Evolutionary conservation across 2,797 vertebrate species (phyloP).

Genomic region (Paedocypris micromegethes): DNA sequence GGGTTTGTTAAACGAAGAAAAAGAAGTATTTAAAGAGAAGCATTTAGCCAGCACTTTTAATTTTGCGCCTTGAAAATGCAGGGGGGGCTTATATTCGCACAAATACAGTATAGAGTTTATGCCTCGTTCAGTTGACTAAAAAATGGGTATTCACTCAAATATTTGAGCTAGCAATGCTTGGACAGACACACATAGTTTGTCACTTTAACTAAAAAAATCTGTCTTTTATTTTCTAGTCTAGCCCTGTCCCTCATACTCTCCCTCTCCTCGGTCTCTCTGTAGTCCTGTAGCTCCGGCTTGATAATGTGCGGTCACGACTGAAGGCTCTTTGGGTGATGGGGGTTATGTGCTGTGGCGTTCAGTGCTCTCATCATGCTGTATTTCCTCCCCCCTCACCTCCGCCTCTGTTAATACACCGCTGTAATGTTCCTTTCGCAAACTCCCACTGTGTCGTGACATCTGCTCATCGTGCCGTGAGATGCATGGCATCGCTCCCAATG

Average conservation of each 20-base stretch:
- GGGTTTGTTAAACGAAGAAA: too few relatives aligned
- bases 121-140: too few relatives aligned
- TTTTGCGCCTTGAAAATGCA: too few relatives aligned
- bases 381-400: conserved; percentile 56
- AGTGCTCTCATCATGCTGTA: conserved; percentile 43
- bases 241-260: not conserved
- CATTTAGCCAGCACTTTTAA: too few relatives aligned
- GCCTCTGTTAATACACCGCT: conserved; percentile 54
- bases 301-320: conserved; percentile 19
- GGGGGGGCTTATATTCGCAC: too few relatives aligned
- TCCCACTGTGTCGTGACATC: conserved; percentile 41
- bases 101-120: too few relatives aligned
- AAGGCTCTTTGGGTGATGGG: conserved; percentile 23
- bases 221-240: conserved; percentile 7
- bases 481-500: conserved; percentile 51
- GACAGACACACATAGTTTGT: too few relatives aligned
- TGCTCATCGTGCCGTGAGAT: conserved; percentile 48
- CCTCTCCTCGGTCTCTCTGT: not conserved
- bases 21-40: too few relatives aligned
- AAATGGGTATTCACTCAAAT: too few relatives aligned
- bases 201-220: too few relatives aligned
- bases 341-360: conserved; percentile 27
- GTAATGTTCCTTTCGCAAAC: conserved; percentile 47
- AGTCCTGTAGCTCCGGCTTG: not conserved
- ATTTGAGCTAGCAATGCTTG: too few relatives aligned